A percentile compares a stretch with the other conserved stretches of the same genome.
Conservation (phyloP, 2,888 invertebrate genomes). For the Xestia c-nigrum region DNA sequence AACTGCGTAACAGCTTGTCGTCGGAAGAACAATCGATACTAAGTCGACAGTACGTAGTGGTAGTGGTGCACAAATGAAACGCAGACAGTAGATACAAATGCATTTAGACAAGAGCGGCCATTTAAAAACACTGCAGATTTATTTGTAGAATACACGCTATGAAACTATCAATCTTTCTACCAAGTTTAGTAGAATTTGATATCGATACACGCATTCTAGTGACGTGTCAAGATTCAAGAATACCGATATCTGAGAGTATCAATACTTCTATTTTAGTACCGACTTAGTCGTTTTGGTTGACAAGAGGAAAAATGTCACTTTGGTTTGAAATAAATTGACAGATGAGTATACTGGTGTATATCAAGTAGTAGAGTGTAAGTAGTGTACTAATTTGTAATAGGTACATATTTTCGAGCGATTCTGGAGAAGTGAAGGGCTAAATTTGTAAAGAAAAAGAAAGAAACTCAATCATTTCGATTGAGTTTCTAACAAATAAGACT, state of each 20-base stretch:
- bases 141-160: conserved; percentile 29
- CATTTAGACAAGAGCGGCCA: conserved; percentile 24
- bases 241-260: conserved; percentile 12
- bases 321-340: not conserved
- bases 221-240: too few species aligned
- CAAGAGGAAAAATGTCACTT: not conserved
- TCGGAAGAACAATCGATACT: not conserved
- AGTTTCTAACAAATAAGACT: not conserved
- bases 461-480: too few species aligned
- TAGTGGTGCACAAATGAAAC: not conserved
- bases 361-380: not conserved
- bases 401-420: not conserved
- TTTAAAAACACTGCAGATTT: conserved; percentile 36
- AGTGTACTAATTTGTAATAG: not conserved
- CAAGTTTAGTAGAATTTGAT: not conserved
- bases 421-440: not conserved
- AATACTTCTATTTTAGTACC: not conserved
- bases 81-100: conserved; percentile 25
- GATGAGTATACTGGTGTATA: not conserved
- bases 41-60: not conserved
- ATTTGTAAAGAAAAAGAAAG: not conserved
- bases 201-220: not conserved
- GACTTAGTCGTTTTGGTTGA: not conserved
- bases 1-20: not conserved
- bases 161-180: conserved; percentile 18